Percentiles rank a stretch among this genome's conserved stretches.
These are phyloP conservation scores for Colossoma macropomum DNA, from an alignment of 2,113 vertebrate species.

Conservation along the genomic window DNA sequence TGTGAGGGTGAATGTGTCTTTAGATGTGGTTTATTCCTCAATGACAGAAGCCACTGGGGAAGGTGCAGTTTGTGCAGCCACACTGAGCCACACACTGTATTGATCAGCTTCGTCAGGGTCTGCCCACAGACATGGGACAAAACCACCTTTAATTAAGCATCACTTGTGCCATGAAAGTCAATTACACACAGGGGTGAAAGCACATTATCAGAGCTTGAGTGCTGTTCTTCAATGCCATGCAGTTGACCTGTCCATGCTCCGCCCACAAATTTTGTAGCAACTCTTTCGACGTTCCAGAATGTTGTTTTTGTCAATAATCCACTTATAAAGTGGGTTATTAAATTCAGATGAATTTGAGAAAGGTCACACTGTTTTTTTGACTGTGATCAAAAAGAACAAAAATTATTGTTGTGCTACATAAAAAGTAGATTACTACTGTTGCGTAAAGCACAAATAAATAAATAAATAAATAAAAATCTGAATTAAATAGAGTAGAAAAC, in stretches of 20 bases:
- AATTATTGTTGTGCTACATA: too few relatives aligned
- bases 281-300: not conserved
- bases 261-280: not conserved
- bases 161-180: constrained; percentile 75
- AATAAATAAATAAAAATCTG: too few relatives aligned
- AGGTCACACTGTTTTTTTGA: too few relatives aligned
- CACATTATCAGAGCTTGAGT: not conserved
- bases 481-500: too few relatives aligned
- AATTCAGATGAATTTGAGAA: too few relatives aligned
- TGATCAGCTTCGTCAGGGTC: constrained; percentile 72
- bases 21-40: not conserved
- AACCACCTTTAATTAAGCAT: constrained; percentile 79
- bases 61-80: not conserved
- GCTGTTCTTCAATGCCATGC: not conserved
- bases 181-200: constrained; percentile 64
- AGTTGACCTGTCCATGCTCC: not conserved
- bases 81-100: constrained; percentile 68
- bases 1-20: not conserved
- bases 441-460: too few relatives aligned
- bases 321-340: too few relatives aligned
- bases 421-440: too few relatives aligned
- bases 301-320: too few relatives aligned
- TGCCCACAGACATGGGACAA: constrained; percentile 75
- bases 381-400: too few relatives aligned
- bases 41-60: not conserved